Evolutionary conservation across 2,113 vertebrate species (phyloP).

Genomic region (Gulo gulo): DNA sequence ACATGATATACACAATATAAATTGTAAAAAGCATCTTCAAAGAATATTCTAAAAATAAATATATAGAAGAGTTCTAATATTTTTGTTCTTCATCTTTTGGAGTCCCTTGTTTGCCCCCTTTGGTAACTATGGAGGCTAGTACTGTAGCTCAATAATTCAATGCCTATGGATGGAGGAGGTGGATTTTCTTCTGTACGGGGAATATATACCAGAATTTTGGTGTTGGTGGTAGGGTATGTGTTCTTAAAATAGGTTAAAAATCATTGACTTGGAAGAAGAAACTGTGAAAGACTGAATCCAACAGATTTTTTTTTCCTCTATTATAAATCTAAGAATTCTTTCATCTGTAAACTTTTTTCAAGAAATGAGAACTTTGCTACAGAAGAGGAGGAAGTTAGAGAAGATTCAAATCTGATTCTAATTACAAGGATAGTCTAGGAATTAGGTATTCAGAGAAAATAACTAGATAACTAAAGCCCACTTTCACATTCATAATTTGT

Average conservation of each 20-base stretch:
- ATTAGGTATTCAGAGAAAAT: neutral
- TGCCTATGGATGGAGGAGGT: fast-evolving
- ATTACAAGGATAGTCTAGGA: neutral
- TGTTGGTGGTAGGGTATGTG: neutral
- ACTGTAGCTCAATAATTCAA: neutral
- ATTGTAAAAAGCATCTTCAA: neutral
- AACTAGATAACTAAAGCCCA: neutral
- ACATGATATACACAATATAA: neutral
- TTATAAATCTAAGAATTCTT: neutral
- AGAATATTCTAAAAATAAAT: neutral
- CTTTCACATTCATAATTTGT: neutral
- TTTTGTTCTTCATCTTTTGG: neutral
- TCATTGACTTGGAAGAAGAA: neutral
- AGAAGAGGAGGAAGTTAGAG: neutral
- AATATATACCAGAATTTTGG: neutral
- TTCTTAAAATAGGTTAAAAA: neutral
- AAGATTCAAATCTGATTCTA: neutral
- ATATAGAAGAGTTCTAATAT: neutral
- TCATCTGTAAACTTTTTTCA: neutral
- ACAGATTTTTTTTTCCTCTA: neutral
- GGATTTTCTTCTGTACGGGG: neutral
- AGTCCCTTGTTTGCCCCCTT: neutral
- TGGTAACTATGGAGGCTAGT: neutral
- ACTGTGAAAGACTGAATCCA: neutral
- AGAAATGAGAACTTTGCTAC: neutral